Percentiles rank a stretch among this genome's conserved stretches.
Conservation (phyloP, 2,888 invertebrate genomes). For the Phanerotoma sp. region DNA sequence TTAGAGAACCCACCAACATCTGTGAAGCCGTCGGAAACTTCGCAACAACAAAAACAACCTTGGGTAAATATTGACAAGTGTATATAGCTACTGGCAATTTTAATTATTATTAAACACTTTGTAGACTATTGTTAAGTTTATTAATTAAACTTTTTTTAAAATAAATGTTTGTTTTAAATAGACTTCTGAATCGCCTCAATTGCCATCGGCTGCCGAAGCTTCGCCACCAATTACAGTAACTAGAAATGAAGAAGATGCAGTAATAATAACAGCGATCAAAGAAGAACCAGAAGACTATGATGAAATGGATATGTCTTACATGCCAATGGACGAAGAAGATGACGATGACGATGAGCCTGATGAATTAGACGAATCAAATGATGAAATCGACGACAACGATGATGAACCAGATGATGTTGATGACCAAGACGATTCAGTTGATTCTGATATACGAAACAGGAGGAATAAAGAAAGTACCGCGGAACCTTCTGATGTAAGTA, state of each 20-base stretch:
- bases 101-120: too few species aligned
- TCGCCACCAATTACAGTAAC: slow-evolving; percentile 32
- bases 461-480: slow-evolving; percentile 30
- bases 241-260: slow-evolving; percentile 28
- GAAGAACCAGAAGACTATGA: slow-evolving; percentile 52
- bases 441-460: slow-evolving; percentile 7
- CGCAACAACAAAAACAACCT: slow-evolving; percentile 36
- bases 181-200: slow-evolving; percentile 36
- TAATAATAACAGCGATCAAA: slow-evolving; percentile 46
- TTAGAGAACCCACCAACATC: slow-evolving; percentile 31
- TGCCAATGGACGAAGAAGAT: slow-evolving; percentile 42
- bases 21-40: slow-evolving; percentile 33
- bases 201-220: slow-evolving; percentile 35
- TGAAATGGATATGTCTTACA: slow-evolving; percentile 47
- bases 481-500: slow-evolving; percentile 48
- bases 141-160: neutral
- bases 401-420: slow-evolving; percentile 39
- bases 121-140: too few species aligned
- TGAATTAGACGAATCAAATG: slow-evolving; percentile 44
- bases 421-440: slow-evolving; percentile 31
- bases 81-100: too few species aligned
- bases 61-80: slow-evolving; percentile 41
- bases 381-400: slow-evolving; percentile 41
- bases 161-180: too few species aligned
- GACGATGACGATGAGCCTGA: slow-evolving; percentile 45